phyloP scores from a whole-genome alignment of 2,888 invertebrate genomes.

The Trissoscelio sp. region DNA sequence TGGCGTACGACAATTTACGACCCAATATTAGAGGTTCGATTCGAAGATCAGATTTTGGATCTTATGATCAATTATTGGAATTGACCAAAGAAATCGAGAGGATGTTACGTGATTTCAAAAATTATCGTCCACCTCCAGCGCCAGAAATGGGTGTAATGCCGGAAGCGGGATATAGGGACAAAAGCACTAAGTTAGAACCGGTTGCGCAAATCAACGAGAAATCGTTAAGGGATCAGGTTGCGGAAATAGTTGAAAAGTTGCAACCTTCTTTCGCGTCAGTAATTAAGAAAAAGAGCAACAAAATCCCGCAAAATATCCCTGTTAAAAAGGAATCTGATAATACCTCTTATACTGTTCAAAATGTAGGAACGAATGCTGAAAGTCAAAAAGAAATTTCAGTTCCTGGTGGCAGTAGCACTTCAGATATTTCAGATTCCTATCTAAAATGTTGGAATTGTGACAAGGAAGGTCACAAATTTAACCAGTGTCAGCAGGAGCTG shows the following conservation, averaged over 20 bases:
- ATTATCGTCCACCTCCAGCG: conserved; percentile 31
- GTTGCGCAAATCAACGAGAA: neutral
- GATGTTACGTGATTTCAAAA: conserved; percentile 2
- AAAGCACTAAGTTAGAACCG: conserved; percentile 1
- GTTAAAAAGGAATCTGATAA: too few relatives aligned
- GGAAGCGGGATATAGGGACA: conserved; percentile 10
- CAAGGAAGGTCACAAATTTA: conserved; percentile 11
- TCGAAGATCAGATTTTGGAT: conserved; percentile 22
- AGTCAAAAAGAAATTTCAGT: too few relatives aligned
- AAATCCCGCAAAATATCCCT: neutral
- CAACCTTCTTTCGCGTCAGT: conserved; percentile 7
- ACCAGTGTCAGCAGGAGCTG: neutral
- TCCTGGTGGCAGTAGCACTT: neutral
- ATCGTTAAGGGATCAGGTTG: neutral
- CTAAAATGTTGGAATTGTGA: conserved; percentile 43
- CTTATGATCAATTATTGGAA: conserved; percentile 12
- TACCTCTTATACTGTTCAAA: too few relatives aligned
- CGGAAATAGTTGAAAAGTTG: conserved; percentile 12
- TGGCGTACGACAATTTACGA: conserved; percentile 36
- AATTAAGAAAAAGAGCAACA: neutral
- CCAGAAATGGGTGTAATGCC: conserved; percentile 11
- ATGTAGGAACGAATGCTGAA: too few relatives aligned
- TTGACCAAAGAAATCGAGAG: conserved; percentile 11
- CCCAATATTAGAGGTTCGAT: conserved; percentile 12
- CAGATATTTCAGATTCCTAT: neutral